phyloP scores from a whole-genome alignment of 2,797 vertebrate genomes.

The Erpetoichthys calabaricus region DNA sequence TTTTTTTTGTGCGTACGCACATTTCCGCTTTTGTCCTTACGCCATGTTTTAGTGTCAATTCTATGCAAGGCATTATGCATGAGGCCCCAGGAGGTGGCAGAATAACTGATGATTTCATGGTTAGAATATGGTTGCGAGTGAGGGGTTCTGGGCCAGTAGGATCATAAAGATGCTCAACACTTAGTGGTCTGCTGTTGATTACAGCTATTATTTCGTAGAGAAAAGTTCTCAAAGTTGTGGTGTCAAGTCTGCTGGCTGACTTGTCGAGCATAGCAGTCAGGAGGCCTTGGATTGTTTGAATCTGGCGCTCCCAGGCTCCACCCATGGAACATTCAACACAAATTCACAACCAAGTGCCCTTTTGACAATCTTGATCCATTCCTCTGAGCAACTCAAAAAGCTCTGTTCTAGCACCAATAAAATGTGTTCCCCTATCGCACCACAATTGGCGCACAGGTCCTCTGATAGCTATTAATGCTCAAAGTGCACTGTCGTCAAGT shows the following conservation, averaged over 20 bases:
- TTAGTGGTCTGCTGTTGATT: constrained; percentile 15
- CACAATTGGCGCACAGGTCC: no score
- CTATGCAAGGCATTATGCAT: background rate
- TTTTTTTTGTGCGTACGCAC: no score
- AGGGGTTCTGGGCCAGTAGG: constrained; percentile 12
- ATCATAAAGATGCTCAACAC: constrained; percentile 13
- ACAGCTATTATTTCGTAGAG: constrained; percentile 13
- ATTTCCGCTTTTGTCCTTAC: no score
- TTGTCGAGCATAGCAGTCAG: constrained; percentile 6
- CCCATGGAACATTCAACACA: no score
- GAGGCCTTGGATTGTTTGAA: background rate
- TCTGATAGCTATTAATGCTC: no score
- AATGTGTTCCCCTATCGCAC: no score
- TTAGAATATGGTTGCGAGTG: constrained; percentile 14
- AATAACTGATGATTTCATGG: constrained; percentile 16
- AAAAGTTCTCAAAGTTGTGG: constrained; percentile 10
- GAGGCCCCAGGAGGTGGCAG: constrained; percentile 10
- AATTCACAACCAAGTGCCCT: no score
- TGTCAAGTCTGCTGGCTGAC: constrained; percentile 7
- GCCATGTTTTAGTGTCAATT: no score
- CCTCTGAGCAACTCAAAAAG: constrained; percentile 3
- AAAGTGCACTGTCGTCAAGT: background rate
- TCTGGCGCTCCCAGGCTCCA: no score
- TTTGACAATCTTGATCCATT: background rate
- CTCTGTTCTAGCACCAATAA: background rate